Evolutionary conservation across 2,113 vertebrate species (phyloP).

Genomic region (Paracanthobrama guichenoti): DNA sequence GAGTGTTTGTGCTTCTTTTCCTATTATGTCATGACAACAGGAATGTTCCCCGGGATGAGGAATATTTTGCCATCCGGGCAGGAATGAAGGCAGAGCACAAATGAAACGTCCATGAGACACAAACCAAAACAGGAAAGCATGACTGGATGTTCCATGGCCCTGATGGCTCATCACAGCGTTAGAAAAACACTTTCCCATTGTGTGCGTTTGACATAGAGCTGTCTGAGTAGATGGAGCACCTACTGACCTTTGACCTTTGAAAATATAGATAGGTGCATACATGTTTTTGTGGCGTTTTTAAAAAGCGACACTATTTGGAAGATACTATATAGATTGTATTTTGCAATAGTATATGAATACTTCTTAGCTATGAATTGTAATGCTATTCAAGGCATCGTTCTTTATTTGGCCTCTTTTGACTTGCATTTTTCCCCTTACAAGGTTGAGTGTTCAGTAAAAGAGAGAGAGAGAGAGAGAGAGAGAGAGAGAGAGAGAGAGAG

Average conservation of each 20-base stretch:
- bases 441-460: too few relatives aligned
- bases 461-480: background rate
- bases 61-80: background rate
- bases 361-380: background rate
- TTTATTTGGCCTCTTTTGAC: too few relatives aligned
- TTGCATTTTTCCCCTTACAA: too few relatives aligned
- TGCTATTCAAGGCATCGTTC: background rate
- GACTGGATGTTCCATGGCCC: conserved; percentile 24
- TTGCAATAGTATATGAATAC: background rate
- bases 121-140: conserved; percentile 46
- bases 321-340: too few relatives aligned
- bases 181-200: conserved; percentile 26
- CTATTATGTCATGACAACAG: conserved; percentile 34
- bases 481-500: background rate
- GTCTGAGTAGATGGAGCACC: background rate
- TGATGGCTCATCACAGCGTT: background rate
- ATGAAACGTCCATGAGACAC: conserved; percentile 21
- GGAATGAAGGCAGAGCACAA: background rate
- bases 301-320: too few relatives aligned
- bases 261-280: background rate
- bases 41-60: conserved; percentile 12
- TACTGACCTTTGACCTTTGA: background rate
- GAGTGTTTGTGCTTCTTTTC: conserved; percentile 28
- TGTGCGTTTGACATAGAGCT: conserved; percentile 1
- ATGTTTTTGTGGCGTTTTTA: too few relatives aligned